Evolutionary conservation across 2,888 invertebrate genomes (phyloP), one percentile per base, ranked within the genome.

Genomic region (Parascotia fuliginaria): DNA sequence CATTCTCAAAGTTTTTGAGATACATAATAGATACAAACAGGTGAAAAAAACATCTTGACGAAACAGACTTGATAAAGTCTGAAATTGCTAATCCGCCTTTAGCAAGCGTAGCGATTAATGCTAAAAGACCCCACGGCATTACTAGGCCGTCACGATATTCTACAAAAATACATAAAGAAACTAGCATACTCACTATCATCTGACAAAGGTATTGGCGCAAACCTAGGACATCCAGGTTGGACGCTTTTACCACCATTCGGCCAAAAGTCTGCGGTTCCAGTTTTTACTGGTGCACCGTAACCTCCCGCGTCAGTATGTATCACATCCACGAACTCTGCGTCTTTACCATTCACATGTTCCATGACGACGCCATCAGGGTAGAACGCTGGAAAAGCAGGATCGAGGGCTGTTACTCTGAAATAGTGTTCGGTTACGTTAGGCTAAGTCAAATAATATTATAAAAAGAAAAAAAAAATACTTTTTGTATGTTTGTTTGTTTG

Each of bases 231-330:
- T 0, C 94, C 94, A 0, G 94, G 94, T 60, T 94, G 94, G n/a
- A 90, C 72, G 42, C 93, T 89, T 64, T 89, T 92, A 0, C 94
- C 94, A 0, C 93, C 91, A 55, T 94, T 94, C 0, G 94, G 94
- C 94, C 94, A 94, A 77, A 94, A 94, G 65, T 94, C 94, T 0
- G 84, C 94, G 0, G 93, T 93, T 0, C 94, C 94, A 0, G 94
- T 93, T 11, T 83, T 76, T 0, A 92, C 89, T 0, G 94, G 94
- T 0, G 94, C 93, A 0, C 94, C 94, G 51, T 94, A 94, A 0
- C 91, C 85, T 19, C 94, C 94, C 0, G 94, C 94, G 62, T 95
- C 95, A 0, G 95, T 95, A 70, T 96, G 96, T 49, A 96, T 95
- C 3, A 95, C 92, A 75, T 95, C 94, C 0, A 94, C 94, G 34